These are phyloP conservation scores for Archaeoteleia sp. DNA, from an alignment of 2,888 invertebrate species.

Conservation along the genomic window DNA sequence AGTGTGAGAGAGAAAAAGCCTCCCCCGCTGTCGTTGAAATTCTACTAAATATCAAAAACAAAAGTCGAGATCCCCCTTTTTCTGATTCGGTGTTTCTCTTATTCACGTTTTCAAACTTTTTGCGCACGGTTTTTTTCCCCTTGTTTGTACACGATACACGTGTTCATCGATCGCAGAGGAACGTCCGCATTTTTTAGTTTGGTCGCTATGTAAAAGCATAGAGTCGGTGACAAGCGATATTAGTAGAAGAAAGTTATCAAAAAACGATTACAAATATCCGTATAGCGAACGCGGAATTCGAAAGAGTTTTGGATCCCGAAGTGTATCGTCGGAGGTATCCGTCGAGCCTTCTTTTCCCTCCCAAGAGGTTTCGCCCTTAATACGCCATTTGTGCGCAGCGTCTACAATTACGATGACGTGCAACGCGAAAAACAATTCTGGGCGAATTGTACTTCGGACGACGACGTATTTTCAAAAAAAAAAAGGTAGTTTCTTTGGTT, in stretches of 20 bases:
- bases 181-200: conserved; percentile 22
- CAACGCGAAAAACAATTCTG: conserved; percentile 39
- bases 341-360: conserved; percentile 21
- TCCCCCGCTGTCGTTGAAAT: conserved; percentile 26
- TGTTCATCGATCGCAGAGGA: conserved; percentile 22
- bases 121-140: conserved; percentile 19
- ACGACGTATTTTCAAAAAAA: too few relatives aligned
- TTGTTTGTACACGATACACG: conserved; percentile 13
- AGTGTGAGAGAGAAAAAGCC: conserved; percentile 19
- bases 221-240: conserved; percentile 61
- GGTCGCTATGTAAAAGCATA: conserved; percentile 58
- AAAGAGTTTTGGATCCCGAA: conserved; percentile 48
- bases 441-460: too few relatives aligned
- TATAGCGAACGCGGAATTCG: conserved; percentile 53
- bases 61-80: conserved; percentile 15
- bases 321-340: conserved; percentile 41
- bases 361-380: conserved; percentile 22
- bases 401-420: conserved; percentile 37
- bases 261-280: conserved; percentile 65
- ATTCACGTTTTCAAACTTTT: conserved; percentile 14
- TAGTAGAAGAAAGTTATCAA: conserved; percentile 66
- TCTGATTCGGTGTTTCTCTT: neutral
- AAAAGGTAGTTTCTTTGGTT: too few relatives aligned
- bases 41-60: conserved; percentile 27
- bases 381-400: conserved; percentile 26